Conservation (phyloP, 2,888 invertebrate species). For the Stictocephala bisonia region DNA sequence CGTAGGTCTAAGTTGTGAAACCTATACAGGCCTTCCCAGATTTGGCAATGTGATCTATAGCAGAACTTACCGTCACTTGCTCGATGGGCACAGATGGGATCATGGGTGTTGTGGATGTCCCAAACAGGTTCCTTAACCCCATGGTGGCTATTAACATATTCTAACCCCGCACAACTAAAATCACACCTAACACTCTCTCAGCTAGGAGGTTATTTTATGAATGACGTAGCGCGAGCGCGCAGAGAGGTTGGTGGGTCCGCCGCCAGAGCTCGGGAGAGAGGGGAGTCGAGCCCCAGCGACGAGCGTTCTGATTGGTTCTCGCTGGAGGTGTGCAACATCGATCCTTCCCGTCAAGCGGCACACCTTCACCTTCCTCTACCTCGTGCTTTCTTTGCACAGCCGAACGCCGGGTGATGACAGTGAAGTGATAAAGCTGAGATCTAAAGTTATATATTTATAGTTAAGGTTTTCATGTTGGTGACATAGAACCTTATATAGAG, state of each 20-base stretch:
- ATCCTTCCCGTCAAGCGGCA: too few relatives aligned
- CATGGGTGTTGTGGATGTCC: conserved; percentile 20
- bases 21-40: too few relatives aligned
- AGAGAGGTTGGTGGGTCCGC: conserved; percentile 5
- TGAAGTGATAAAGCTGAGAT: too few relatives aligned
- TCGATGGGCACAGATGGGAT: conserved; percentile 31
- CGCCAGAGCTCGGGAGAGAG: conserved; percentile 22
- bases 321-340: conserved; percentile 46
- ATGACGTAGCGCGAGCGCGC: conserved; percentile 15
- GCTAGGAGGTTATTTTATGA: conserved; percentile 19
- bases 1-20: too few relatives aligned
- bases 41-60: too few relatives aligned
- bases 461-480: too few relatives aligned
- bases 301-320: conserved; percentile 34
- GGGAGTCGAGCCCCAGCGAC: conserved; percentile 46
- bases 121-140: conserved; percentile 43
- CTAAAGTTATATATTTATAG: too few relatives aligned
- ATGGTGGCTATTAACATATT: conserved; percentile 44
- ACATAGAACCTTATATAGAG: too few relatives aligned
- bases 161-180: too few relatives aligned
- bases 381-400: conserved; percentile 4
- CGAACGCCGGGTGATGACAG: neutral
- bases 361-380: neutral
- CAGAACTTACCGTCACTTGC: conserved; percentile 42
- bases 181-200: neutral